Conservation (phyloP, 2,797 vertebrate genomes). For the Enteromius fasciolatus region DNA sequence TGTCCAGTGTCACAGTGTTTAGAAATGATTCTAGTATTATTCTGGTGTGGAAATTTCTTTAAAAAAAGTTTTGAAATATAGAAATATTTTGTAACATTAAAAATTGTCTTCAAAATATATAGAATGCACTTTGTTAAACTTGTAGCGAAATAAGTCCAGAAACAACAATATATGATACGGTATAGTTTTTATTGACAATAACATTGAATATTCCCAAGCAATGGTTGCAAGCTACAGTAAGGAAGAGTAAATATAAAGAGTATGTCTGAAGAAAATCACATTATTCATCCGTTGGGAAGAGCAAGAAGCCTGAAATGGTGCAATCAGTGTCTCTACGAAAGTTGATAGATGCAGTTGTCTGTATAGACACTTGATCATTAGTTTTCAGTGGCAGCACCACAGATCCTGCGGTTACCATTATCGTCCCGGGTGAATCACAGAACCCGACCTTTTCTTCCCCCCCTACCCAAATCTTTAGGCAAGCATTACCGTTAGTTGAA, state of each 20-base stretch:
- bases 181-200: constrained; percentile 3
- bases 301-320: constrained; percentile 81
- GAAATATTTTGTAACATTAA: too few relatives aligned
- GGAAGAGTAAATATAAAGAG: not conserved
- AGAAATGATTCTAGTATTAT: too few relatives aligned
- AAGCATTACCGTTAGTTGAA: constrained; percentile 73
- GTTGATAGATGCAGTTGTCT: constrained; percentile 65
- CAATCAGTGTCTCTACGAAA: constrained; percentile 74
- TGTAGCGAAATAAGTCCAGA: not conserved
- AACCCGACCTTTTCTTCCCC: constrained; percentile 69
- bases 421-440: constrained; percentile 74
- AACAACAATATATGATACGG: not conserved
- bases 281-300: constrained; percentile 70
- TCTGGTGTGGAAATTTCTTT: too few relatives aligned
- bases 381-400: constrained; percentile 73
- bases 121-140: not conserved
- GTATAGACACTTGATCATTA: constrained; percentile 71
- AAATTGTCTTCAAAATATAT: not conserved
- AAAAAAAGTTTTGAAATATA: too few relatives aligned
- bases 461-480: constrained; percentile 72
- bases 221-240: not conserved
- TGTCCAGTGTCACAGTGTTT: too few relatives aligned
- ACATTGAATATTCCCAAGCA: not conserved
- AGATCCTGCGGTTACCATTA: constrained; percentile 76
- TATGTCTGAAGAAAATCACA: not conserved